These are phyloP conservation scores for Rhea pennata DNA, from an alignment of 2,113 vertebrate species.

Conservation along the genomic window DNA sequence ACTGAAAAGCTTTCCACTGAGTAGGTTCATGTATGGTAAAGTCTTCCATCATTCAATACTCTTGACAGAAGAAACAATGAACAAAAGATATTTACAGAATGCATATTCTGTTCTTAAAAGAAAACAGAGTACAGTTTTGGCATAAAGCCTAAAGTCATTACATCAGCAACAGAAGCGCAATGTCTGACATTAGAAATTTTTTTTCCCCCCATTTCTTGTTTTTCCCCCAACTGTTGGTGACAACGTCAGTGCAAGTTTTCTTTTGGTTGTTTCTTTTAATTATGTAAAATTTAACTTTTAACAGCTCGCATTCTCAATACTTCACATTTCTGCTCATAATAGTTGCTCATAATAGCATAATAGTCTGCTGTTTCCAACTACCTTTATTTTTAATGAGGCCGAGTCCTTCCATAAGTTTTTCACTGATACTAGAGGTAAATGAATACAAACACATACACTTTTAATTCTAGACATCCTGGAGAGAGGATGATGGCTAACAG, in stretches of 20 bases:
- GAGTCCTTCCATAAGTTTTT: not conserved
- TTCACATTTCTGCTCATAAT: not conserved
- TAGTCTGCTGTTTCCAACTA: not conserved
- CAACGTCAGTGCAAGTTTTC: not conserved
- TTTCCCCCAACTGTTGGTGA: not conserved
- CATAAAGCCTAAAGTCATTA: not conserved
- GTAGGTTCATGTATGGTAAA: not conserved
- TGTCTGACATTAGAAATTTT: not conserved
- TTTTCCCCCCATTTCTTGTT: not conserved
- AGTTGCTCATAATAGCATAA: not conserved
- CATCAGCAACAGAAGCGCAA: not conserved
- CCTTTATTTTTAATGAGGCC: not conserved
- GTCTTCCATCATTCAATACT: not conserved
- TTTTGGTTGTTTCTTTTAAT: not conserved
- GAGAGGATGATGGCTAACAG: not conserved
- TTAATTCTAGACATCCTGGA: not conserved
- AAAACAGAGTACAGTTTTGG: conserved; percentile 19
- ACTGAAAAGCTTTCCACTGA: not conserved
- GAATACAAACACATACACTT: not conserved
- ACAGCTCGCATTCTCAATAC: not conserved
- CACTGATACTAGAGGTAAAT: not conserved
- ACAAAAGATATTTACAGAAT: not conserved
- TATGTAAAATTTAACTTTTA: not conserved
- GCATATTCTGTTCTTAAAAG: not conserved
- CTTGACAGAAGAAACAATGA: not conserved